Evolutionary conservation across 2,113 vertebrate species (phyloP).

Genomic region (Syrmaticus mikado): DNA sequence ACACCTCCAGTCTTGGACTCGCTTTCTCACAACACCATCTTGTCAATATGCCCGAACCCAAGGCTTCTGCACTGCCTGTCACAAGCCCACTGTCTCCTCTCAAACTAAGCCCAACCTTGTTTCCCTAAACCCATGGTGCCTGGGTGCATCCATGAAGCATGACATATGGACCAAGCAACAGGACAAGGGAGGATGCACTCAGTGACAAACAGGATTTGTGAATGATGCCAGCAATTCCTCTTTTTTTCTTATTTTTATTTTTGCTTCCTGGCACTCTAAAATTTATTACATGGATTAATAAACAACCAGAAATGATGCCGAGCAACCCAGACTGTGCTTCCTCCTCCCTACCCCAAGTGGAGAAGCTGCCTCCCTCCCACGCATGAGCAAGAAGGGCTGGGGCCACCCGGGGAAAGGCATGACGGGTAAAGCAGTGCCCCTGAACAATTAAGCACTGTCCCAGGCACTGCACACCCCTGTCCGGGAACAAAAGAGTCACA

Average conservation of each 20-base stretch:
- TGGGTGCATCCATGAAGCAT: not conserved
- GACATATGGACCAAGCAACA: not conserved
- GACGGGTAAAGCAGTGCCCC: constrained; percentile 63
- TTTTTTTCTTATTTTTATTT: not conserved
- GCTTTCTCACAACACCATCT: not conserved
- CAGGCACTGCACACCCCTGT: constrained; percentile 64
- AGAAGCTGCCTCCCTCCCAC: constrained; percentile 67
- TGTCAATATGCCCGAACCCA: not conserved
- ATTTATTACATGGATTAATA: constrained; percentile 12
- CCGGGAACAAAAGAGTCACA: constrained; percentile 74
- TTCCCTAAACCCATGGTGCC: not conserved
- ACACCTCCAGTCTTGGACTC: not conserved
- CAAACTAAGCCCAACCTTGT: not conserved
- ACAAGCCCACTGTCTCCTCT: not conserved
- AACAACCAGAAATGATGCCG: constrained; percentile 15
- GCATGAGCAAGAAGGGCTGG: constrained; percentile 60
- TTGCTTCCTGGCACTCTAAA: not conserved
- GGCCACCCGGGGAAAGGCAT: constrained; percentile 57
- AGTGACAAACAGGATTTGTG: not conserved
- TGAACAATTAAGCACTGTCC: constrained; percentile 80
- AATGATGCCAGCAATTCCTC: not conserved
- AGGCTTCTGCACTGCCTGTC: not conserved
- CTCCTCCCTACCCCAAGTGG: constrained; percentile 35
- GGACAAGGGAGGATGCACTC: not conserved
- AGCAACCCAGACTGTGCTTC: constrained; percentile 12